A percentile compares a stretch with the other conserved stretches of the same genome.
phyloP scores from a whole-genome alignment of 2,797 vertebrate genomes.

The Ataeniobius toweri region DNA sequence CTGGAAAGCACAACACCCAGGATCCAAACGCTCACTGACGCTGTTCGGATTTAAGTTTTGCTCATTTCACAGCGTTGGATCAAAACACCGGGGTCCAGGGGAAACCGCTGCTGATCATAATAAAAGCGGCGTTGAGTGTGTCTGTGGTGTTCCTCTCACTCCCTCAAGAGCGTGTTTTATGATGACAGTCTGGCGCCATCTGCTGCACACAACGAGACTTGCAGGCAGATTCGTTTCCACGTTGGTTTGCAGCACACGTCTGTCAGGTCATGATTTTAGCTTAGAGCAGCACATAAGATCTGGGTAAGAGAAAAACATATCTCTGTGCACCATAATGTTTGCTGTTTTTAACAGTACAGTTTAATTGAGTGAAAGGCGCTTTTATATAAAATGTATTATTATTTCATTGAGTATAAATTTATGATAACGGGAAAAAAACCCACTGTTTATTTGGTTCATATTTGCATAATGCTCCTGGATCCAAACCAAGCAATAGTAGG shows the following conservation, averaged over 20 bases:
- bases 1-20: not conserved
- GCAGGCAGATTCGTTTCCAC: not conserved
- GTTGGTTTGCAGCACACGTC: too few species aligned
- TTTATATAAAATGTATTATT: too few species aligned
- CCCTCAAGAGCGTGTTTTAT: not conserved
- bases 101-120: not conserved
- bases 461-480: too few species aligned
- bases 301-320: too few species aligned
- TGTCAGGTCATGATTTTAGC: not conserved
- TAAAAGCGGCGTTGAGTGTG: not conserved
- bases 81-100: not conserved
- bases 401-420: too few species aligned
- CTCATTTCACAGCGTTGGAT: not conserved
- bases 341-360: too few species aligned
- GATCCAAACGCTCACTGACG: not conserved
- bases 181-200: not conserved
- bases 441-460: too few species aligned
- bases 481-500: too few species aligned
- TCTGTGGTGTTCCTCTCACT: not conserved
- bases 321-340: too few species aligned
- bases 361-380: too few species aligned
- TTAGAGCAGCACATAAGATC: too few species aligned
- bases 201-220: not conserved
- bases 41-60: not conserved
- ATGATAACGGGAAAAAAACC: too few species aligned